Evolutionary conservation across 2,797 vertebrate species (phyloP), one percentile per base, ranked within the genome.

Genomic region (Amazonetta brasiliensis): DNA sequence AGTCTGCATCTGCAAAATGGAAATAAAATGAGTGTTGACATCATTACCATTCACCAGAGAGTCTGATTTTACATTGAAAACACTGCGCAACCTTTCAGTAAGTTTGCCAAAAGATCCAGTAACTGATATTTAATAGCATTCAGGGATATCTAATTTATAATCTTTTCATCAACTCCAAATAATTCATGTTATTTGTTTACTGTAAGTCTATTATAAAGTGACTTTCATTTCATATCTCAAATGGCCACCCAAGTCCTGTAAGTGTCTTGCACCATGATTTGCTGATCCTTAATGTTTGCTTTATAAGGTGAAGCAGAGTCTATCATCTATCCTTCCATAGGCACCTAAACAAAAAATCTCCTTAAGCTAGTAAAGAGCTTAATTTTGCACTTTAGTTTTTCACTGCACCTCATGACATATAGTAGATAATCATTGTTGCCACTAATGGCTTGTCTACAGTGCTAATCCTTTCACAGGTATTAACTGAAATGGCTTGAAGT

Each of bases 401-500:
- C 88, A 82, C 88, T 79, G 59, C 89, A 90, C 78, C 84, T 95
- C 55, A 3, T 74, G 92, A 84, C 82, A 74, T 19, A 3, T 4
- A 86, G 69, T 9, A 75, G 91, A 94, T 94, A 89, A 76, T 94
- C 50, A 63, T 63, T 92, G 54, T 67, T 87, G 56, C 74, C 84
- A 67, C 90, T 93, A 91, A 94, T 87, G 79, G 72, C 66, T 93
- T 94, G 68, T 84, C 83, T 85, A 10, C 69, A 52, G 79, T 6
- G 35, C 46, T 96, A 97, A 96, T 96, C 94, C 91, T 87, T 69
- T 90, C 89, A 26, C 89, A 95, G 92, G 71, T 93, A 92, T 89
- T 96, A 94, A 58, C 69, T 54, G 69, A 30, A 96, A 39, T 1
- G 37, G n/a, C 74, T 91, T 71, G 46, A 69, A 78, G 83, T 52